Conservation (phyloP, 1,140 invertebrate species). For the Periplaneta americana region DNA sequence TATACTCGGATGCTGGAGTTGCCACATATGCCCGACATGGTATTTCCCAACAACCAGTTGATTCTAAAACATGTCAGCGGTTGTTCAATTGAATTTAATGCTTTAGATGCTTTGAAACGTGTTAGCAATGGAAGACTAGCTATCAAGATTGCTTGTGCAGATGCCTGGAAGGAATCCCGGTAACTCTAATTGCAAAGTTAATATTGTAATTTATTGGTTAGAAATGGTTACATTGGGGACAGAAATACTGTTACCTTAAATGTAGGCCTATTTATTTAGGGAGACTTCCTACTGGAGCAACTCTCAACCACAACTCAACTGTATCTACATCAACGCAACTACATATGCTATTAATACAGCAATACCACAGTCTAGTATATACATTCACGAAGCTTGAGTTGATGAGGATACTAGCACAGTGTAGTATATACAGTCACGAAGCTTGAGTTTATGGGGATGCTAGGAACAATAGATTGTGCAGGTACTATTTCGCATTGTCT, state of each 20-base stretch:
- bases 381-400: too few species aligned
- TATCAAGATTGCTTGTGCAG: constrained; percentile 80
- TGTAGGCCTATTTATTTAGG: too few species aligned
- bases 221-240: background rate
- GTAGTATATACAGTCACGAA: too few species aligned
- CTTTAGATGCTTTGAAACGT: constrained; percentile 80
- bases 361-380: too few species aligned
- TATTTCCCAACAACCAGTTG: constrained; percentile 87
- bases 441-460: too few species aligned
- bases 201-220: background rate
- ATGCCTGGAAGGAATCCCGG: constrained; percentile 83
- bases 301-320: too few species aligned
- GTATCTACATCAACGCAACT: too few species aligned
- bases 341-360: too few species aligned
- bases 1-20: constrained; percentile 71
- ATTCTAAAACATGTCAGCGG: constrained; percentile 62
- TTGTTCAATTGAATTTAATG: constrained; percentile 75
- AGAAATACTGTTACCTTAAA: background rate
- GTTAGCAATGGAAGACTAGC: constrained; percentile 74
- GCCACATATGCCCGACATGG: constrained; percentile 95
- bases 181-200: constrained; percentile 31
- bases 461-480: too few species aligned
- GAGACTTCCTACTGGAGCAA: too few species aligned
- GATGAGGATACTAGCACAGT: too few species aligned
- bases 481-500: too few species aligned